Evolutionary conservation across 2,888 invertebrate species (phyloP).

Genomic region (Drosophila cracens): DNA sequence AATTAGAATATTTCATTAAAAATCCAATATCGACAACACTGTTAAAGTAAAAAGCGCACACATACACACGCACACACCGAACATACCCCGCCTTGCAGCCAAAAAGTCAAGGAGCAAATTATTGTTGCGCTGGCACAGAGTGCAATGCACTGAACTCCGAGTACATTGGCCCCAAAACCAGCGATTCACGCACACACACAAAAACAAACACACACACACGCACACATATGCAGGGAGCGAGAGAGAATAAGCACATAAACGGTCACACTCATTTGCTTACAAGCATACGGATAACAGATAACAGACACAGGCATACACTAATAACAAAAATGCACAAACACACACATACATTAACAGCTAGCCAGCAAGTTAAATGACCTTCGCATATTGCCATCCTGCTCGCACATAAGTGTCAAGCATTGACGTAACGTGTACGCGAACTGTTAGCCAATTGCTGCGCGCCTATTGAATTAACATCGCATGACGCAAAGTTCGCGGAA

Average conservation of each 20-base stretch:
- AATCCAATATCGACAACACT: background rate
- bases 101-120: conserved; percentile 10
- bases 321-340: conserved; percentile 9
- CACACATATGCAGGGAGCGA: background rate
- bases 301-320: conserved; percentile 40
- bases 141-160: conserved; percentile 70
- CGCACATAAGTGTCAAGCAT: conserved; percentile 39
- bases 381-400: conserved; percentile 54
- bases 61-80: background rate
- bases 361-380: conserved; percentile 50
- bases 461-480: conserved; percentile 84
- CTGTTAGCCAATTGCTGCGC: conserved; percentile 50
- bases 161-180: conserved; percentile 71
- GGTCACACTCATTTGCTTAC: conserved; percentile 48
- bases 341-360: conserved; percentile 19
- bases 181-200: background rate
- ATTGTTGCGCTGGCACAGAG: conserved; percentile 39
- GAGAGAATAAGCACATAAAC: conserved; percentile 10
- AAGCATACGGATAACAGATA: conserved; percentile 62
- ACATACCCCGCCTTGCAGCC: background rate
- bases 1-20: background rate
- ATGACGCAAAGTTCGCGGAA: conserved; percentile 85
- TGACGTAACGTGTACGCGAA: conserved; percentile 68
- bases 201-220: conserved; percentile 7
- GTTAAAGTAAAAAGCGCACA: background rate